Evolutionary conservation across 1,140 invertebrate species (phyloP).

Genomic region (Zaprionus nigranus): DNA sequence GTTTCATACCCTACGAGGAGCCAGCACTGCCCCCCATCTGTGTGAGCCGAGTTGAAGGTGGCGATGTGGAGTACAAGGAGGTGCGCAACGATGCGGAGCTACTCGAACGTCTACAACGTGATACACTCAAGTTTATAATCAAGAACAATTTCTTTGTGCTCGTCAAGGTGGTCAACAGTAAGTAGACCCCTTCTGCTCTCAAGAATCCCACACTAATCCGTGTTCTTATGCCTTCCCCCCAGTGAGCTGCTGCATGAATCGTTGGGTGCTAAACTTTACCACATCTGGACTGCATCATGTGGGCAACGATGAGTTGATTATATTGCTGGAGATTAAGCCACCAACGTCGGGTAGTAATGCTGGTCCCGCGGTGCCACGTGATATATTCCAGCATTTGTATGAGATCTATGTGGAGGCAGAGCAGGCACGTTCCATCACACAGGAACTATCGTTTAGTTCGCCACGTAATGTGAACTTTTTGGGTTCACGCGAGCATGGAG

Average conservation of each 20-base stretch:
- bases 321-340: constrained; percentile 90
- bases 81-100: constrained; percentile 85
- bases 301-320: constrained; percentile 94
- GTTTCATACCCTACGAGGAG: constrained; percentile 86
- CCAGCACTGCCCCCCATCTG: constrained; percentile 86
- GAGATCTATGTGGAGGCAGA: constrained; percentile 91
- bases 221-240: not conserved
- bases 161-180: constrained; percentile 91
- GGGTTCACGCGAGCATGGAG: constrained; percentile 92
- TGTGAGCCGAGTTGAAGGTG: constrained; percentile 46
- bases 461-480: constrained; percentile 88
- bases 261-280: constrained; percentile 92
- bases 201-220: not conserved
- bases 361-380: constrained; percentile 89
- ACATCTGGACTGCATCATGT: constrained; percentile 92
- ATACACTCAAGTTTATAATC: constrained; percentile 91
- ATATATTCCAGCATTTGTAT: constrained; percentile 91
- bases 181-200: constrained; percentile 74
- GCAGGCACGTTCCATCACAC: constrained; percentile 89
- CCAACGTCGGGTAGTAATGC: constrained; percentile 22
- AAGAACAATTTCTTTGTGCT: constrained; percentile 91
- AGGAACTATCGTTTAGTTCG: constrained; percentile 89
- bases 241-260: constrained; percentile 94
- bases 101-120: constrained; percentile 86
- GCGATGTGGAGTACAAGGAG: constrained; percentile 86